These are phyloP conservation scores for Macrotrachela quadricornifera DNA, from an alignment of 1,140 invertebrate species.

Conservation along the genomic window DNA sequence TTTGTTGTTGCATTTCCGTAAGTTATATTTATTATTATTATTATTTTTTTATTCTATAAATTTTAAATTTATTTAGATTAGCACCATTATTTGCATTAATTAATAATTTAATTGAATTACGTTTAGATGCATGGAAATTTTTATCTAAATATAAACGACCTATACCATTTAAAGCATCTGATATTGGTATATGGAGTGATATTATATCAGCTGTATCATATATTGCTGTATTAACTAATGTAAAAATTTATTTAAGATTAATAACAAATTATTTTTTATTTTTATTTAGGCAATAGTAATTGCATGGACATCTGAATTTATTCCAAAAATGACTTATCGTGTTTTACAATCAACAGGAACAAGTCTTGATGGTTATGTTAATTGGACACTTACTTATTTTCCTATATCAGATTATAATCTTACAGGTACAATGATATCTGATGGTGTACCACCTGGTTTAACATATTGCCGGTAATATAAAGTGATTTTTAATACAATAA, in stretches of 20 bases:
- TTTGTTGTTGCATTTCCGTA: conserved; percentile 20
- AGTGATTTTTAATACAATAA: too few species aligned
- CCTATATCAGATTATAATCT: too few species aligned
- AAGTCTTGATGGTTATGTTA: conserved; percentile 3
- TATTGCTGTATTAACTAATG: conserved; percentile 8
- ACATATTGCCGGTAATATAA: too few species aligned
- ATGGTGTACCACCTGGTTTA: too few species aligned
- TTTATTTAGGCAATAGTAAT: conserved; percentile 8
- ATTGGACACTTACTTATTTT: background rate
- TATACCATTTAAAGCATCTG: conserved; percentile 58
- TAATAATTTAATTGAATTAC: conserved; percentile 59
- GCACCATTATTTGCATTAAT: conserved; percentile 57
- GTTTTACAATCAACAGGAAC: too few species aligned
- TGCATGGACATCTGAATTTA: conserved; percentile 10
- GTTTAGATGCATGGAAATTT: conserved; percentile 59
- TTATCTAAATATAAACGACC: conserved; percentile 54
- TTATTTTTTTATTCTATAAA: too few species aligned
- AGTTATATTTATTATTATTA: conserved; percentile 55
- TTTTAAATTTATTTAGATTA: conserved; percentile 41
- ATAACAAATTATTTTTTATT: conserved; percentile 34
- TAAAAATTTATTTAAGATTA: background rate
- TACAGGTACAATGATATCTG: too few species aligned
- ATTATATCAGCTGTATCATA: conserved; percentile 6
- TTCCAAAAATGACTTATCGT: conserved; percentile 4
- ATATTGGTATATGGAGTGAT: conserved; percentile 44